A percentile compares a stretch with the other conserved stretches of the same genome.
Conservation (phyloP, 2,888 invertebrate species). For the Gryllus longicercus region DNA sequence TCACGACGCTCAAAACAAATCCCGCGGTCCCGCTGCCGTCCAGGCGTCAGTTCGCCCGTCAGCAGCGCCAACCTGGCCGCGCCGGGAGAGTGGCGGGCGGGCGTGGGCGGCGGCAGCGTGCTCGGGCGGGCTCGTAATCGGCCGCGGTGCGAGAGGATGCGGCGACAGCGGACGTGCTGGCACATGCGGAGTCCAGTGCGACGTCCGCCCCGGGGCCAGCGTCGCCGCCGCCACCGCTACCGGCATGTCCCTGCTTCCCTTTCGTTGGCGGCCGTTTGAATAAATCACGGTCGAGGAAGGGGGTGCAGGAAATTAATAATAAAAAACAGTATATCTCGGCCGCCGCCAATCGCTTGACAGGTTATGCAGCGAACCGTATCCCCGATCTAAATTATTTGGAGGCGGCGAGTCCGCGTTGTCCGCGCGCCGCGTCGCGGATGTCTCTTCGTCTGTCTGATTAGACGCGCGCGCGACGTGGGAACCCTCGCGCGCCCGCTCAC, state of each 20-base stretch:
- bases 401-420: not conserved
- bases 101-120: too few species aligned
- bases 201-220: not conserved
- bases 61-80: too few species aligned
- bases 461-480: not conserved
- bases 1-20: too few species aligned
- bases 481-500: not conserved
- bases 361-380: not conserved
- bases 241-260: not conserved
- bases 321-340: not conserved
- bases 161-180: not conserved
- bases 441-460: conserved; percentile 3
- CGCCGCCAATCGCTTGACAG: conserved; percentile 6
- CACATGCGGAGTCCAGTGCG: too few species aligned
- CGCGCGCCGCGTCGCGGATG: not conserved
- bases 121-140: not conserved
- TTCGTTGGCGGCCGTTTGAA: not conserved
- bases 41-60: too few species aligned
- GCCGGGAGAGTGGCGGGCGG: too few species aligned
- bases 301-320: not conserved
- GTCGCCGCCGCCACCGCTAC: not conserved
- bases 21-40: too few species aligned
- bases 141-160: not conserved
- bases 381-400: not conserved
- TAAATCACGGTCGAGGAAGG: not conserved